These are phyloP conservation scores for Pterobdella sp. DNA, from an alignment of 2,888 invertebrate genomes.

Conservation along the genomic window DNA sequence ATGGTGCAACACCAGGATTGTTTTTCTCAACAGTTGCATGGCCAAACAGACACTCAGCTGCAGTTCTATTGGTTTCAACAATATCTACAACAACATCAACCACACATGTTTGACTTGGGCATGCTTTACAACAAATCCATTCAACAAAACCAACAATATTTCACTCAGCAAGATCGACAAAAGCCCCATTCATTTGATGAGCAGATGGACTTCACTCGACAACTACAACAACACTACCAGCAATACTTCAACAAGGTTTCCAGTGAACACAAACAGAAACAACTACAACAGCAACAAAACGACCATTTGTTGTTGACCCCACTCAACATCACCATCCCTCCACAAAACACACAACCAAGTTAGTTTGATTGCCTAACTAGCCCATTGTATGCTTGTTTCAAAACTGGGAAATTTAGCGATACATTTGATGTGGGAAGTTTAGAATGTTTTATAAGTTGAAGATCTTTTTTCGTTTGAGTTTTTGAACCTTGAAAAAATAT, in stretches of 20 bases:
- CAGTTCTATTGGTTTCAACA: constrained; percentile 14
- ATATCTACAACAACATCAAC: neutral
- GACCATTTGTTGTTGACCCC: neutral
- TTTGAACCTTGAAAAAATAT: too few species aligned
- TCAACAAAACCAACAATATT: neutral
- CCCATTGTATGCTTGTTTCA: too few species aligned
- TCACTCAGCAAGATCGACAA: neutral
- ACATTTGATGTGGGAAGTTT: too few species aligned
- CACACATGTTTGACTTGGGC: neutral
- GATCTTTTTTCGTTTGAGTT: too few species aligned
- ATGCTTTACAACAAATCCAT: constrained; percentile 7
- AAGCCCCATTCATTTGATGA: neutral
- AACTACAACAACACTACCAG: constrained; percentile 14
- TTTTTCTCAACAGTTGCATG: neutral
- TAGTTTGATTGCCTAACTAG: neutral
- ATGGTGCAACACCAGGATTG: neutral
- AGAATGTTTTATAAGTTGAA: too few species aligned
- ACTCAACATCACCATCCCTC: neutral
- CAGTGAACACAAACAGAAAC: constrained; percentile 5
- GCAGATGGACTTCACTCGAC: neutral
- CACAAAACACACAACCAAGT: neutral
- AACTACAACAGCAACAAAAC: neutral
- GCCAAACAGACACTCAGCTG: neutral
- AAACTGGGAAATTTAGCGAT: too few species aligned
- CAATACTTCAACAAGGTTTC: constrained; percentile 12